phyloP scores from a whole-genome alignment of 2,113 vertebrate genomes.

The Sceloporus undulatus region DNA sequence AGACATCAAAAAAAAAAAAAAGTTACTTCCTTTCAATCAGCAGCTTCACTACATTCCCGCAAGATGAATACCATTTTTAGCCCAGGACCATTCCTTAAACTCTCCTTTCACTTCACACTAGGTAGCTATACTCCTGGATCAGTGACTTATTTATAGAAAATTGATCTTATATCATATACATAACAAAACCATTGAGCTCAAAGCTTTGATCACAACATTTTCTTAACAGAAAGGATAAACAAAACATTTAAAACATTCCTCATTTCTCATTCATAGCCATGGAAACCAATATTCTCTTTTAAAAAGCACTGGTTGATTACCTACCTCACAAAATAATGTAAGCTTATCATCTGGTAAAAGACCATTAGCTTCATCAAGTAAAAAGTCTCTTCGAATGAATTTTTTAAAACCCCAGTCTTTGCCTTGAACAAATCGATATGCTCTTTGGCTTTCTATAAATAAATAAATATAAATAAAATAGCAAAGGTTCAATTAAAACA shows the following conservation, averaged over 20 bases:
- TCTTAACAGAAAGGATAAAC: conserved; percentile 1
- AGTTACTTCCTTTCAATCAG: not conserved
- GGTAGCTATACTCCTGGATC: not conserved
- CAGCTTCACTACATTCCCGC: not conserved
- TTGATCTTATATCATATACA: not conserved
- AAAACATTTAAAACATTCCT: conserved; percentile 15
- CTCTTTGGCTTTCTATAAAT: conserved; percentile 97
- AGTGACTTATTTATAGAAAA: conserved; percentile 14
- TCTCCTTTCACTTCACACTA: conserved; percentile 2
- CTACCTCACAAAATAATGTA: conserved; percentile 96
- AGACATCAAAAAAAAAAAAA: not conserved
- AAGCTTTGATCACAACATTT: conserved; percentile 21
- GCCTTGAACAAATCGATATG: conserved; percentile 98
- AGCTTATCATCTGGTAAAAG: conserved; percentile 98
- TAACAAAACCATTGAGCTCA: conserved; percentile 3
- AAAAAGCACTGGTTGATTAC: conserved; percentile 54
- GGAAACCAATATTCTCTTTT: conserved; percentile 41
- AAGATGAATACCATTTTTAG: not conserved
- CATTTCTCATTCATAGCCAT: conserved; percentile 24
- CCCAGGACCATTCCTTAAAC: not conserved
- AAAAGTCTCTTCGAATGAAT: conserved; percentile 98
- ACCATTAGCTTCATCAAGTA: conserved; percentile 98
- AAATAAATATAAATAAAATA: conserved; percentile 59
- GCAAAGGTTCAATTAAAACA: conserved; percentile 34
- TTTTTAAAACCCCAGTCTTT: conserved; percentile 99